A percentile compares a stretch with the other conserved stretches of the same genome.
Conservation (phyloP, 1,140 invertebrate genomes). For the Cataglyphis hispanica region DNA sequence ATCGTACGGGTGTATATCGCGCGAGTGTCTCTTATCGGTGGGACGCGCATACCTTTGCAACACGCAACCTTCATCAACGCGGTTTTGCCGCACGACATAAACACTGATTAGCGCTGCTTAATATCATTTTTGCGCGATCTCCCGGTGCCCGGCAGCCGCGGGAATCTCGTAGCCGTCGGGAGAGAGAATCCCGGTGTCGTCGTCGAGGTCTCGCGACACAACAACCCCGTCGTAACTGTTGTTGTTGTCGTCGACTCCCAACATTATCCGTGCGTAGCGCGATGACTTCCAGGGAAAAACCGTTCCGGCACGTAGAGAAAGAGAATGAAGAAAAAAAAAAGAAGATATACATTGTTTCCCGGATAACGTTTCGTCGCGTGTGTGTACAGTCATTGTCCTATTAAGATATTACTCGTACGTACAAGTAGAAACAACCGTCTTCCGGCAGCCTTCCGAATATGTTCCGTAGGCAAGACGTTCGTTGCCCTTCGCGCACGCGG, state of each 20-base stretch:
- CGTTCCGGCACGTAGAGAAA: slow-evolving; percentile 36
- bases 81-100: slow-evolving; percentile 30
- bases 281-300: slow-evolving; percentile 51
- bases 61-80: slow-evolving; percentile 50
- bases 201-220: slow-evolving; percentile 33
- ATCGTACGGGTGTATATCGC: slow-evolving; percentile 12
- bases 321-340: slow-evolving; percentile 36
- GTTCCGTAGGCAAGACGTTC: slow-evolving; percentile 57
- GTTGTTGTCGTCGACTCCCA: slow-evolving; percentile 45
- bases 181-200: neutral
- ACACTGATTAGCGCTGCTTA: slow-evolving; percentile 47
- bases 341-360: slow-evolving; percentile 49
- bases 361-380: slow-evolving; percentile 57
- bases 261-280: slow-evolving; percentile 48
- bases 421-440: slow-evolving; percentile 40
- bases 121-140: slow-evolving; percentile 47
- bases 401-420: slow-evolving; percentile 50
- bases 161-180: neutral
- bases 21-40: slow-evolving; percentile 45
- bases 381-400: slow-evolving; percentile 57
- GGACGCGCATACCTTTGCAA: neutral
- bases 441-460: slow-evolving; percentile 53
- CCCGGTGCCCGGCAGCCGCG: neutral
- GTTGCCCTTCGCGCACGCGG: slow-evolving; percentile 56
- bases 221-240: slow-evolving; percentile 45